Evolutionary conservation across 2,888 invertebrate species (phyloP).

Genomic region (Allacma fusca): DNA sequence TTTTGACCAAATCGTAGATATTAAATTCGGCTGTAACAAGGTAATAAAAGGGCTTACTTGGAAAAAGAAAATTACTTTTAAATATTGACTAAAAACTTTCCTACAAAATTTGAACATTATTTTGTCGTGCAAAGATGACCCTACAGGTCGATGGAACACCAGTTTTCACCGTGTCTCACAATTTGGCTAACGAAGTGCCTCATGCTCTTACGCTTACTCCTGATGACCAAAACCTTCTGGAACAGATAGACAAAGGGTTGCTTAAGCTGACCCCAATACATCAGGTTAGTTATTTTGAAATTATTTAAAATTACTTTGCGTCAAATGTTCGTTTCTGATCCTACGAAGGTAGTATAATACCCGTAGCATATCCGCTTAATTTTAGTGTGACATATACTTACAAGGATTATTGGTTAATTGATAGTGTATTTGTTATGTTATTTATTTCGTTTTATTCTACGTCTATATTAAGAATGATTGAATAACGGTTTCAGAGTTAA

Average conservation of each 20-base stretch:
- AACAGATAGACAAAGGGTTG: slow-evolving; percentile 56
- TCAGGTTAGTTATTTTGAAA: slow-evolving; percentile 48
- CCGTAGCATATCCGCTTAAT: background rate
- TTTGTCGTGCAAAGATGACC: background rate
- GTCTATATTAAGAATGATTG: too few species aligned
- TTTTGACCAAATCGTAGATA: slow-evolving; percentile 55
- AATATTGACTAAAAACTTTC: too few species aligned
- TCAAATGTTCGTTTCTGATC: background rate
- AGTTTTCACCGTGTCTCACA: slow-evolving; percentile 48
- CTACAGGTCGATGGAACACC: slow-evolving; percentile 56
- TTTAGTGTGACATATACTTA: too few species aligned
- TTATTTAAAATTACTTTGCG: background rate
- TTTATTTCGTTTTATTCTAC: too few species aligned
- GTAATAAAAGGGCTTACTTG: too few species aligned
- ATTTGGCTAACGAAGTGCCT: slow-evolving; percentile 45
- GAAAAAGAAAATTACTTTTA: too few species aligned
- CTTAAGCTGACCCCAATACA: slow-evolving; percentile 55
- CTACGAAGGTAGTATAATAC: background rate
- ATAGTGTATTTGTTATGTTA: too few species aligned
- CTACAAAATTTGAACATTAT: too few species aligned
- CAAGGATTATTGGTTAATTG: too few species aligned
- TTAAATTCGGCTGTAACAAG: slow-evolving; percentile 53
- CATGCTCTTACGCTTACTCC: slow-evolving; percentile 39
- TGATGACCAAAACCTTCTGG: slow-evolving; percentile 51
- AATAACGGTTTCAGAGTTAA: too few species aligned